Percentiles rank a stretch among this genome's conserved stretches.
Evolutionary conservation across 2,797 vertebrate species (phyloP).

Genomic region (Parotocinclus haroldoi): DNA sequence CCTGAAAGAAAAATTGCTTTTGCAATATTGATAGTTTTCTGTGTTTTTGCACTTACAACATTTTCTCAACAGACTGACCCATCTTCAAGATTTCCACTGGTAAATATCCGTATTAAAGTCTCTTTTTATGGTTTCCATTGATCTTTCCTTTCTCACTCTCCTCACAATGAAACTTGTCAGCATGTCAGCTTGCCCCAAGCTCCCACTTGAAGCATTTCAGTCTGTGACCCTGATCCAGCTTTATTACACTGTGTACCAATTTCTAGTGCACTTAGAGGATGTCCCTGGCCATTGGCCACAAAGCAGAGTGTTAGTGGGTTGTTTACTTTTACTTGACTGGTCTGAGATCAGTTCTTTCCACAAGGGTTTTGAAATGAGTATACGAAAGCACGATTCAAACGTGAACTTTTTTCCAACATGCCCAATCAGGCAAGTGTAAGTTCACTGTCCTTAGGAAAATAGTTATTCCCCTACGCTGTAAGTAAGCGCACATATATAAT

Average conservation of each 20-base stretch:
- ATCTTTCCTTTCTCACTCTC: neutral
- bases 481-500: too few relatives aligned
- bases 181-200: constrained; percentile 13
- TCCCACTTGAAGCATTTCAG: constrained; percentile 2
- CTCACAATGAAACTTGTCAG: constrained; percentile 6
- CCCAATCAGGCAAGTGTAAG: too few relatives aligned
- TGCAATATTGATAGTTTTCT: too few relatives aligned
- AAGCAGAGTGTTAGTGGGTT: neutral
- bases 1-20: too few relatives aligned
- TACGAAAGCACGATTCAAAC: neutral
- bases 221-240: constrained; percentile 52
- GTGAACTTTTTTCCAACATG: too few relatives aligned
- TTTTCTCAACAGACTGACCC: neutral
- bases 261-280: constrained; percentile 52
- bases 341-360: constrained; percentile 15
- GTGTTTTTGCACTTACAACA: neutral
- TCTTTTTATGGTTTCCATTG: constrained; percentile 17
- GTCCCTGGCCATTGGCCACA: constrained; percentile 54
- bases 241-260: constrained; percentile 60
- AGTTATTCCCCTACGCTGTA: too few relatives aligned
- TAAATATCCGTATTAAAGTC: neutral
- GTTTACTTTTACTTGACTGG: constrained; percentile 6
- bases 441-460: too few relatives aligned
- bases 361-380: constrained; percentile 4
- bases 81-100: neutral